phyloP scores from a whole-genome alignment of 2,113 vertebrate species.

The Sisor rabdophorus region DNA sequence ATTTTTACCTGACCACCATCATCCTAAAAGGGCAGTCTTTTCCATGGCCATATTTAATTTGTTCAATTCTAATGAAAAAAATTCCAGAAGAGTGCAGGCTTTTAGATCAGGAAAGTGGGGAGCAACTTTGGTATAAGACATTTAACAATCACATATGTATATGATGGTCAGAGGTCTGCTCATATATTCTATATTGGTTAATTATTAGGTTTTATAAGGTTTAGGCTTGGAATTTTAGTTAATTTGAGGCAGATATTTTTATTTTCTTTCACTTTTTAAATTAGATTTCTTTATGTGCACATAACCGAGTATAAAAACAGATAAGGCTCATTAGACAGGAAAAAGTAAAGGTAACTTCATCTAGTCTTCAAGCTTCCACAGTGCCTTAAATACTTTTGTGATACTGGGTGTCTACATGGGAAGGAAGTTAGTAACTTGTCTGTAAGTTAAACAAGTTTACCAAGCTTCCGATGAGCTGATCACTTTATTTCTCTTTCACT shows the following conservation, averaged over 20 bases:
- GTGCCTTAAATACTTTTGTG: neutral
- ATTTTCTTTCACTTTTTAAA: neutral
- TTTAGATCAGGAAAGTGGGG: neutral
- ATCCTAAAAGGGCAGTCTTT: neutral
- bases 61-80: neutral
- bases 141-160: neutral
- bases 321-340: slow-evolving; percentile 13
- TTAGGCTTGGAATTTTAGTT: neutral
- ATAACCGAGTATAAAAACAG: neutral
- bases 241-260: neutral
- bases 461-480: slow-evolving; percentile 14
- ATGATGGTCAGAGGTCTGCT: neutral
- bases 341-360: slow-evolving; percentile 8
- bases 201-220: neutral
- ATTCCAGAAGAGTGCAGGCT: too few relatives aligned
- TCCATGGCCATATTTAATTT: neutral
- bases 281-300: slow-evolving; percentile 4
- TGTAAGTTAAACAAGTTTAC: neutral
- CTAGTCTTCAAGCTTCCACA: slow-evolving; percentile 1
- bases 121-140: neutral
- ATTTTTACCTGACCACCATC: slow-evolving; percentile 1
- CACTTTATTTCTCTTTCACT: slow-evolving; percentile 9
- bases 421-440: too few relatives aligned
- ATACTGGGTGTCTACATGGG: neutral
- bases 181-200: neutral